phyloP scores from a whole-genome alignment of 2,888 invertebrate genomes.

The Eustalomyia histrio region DNA sequence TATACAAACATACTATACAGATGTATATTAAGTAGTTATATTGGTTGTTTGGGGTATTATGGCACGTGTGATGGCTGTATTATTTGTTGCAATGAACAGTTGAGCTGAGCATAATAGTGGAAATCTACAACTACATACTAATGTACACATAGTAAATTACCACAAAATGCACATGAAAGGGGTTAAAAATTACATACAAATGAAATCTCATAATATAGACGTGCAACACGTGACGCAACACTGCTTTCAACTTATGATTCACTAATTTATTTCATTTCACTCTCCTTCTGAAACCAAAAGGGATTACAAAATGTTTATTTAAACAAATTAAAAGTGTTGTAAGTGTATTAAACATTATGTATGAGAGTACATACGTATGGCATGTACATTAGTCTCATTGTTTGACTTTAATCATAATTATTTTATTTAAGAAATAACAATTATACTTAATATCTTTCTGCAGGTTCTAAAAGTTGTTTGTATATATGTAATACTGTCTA shows the following conservation, averaged over 20 bases:
- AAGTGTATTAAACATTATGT: neutral
- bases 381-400: no score
- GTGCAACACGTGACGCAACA: conserved; percentile 65
- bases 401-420: no score
- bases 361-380: neutral
- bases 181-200: conserved; percentile 56
- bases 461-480: no score
- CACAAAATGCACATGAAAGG: conserved; percentile 45
- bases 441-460: no score
- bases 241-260: conserved; percentile 37
- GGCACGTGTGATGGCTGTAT: conserved; percentile 51
- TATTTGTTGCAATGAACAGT: conserved; percentile 14
- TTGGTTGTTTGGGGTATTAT: conserved; percentile 31
- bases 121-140: no score
- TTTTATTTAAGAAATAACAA: no score
- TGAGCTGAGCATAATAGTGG: no score
- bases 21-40: neutral
- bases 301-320: conserved; percentile 1
- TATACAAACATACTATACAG: neutral
- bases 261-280: conserved; percentile 33
- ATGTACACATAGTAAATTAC: neutral
- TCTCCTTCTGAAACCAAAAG: conserved; percentile 21
- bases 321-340: conserved; percentile 1
- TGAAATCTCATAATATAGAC: conserved; percentile 56
- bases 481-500: no score